Base-by-base conservation (phyloP, 2,888 invertebrate species). In the Tinea pellionella region DNA sequence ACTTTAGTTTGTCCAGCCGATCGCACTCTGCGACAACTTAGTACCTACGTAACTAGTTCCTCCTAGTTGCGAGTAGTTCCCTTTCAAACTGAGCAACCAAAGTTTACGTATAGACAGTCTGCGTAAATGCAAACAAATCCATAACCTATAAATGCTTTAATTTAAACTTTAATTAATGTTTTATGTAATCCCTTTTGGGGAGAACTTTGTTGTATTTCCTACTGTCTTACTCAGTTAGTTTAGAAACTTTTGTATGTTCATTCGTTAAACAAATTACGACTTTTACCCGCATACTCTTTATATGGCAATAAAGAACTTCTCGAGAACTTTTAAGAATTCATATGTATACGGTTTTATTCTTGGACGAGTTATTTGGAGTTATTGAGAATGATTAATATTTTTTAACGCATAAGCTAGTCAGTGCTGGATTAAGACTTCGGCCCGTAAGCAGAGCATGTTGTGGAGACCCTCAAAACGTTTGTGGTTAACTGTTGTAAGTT, bases 1-100 rank as follows among this genome's bases (percentile, higher is more conserved):
- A 47, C 47, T 47, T 47, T 15, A 47, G 47, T 47, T 47, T 47
- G 47, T 47, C 15, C 47, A 47, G 15, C n/a, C 47, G 47, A 47
- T 47, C 47, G 47, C 47, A 47, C 47, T 47, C 47, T 47, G 9
- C 47, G 15, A 47, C 47, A 12, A 37, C n/a, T 9, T 37, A 30
- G 6, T 4, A 30, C 4, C 6, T 30, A 7, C 9, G 6, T 6
- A 6, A 37, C 37, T 37, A 37, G 37, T 37, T 37, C 11, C 37
- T 37, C 37, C 37, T n/a, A 12, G n/a, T n/a, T n/a, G n/a, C n/a
- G n/a, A n/a, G n/a, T n/a, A n/a, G 37, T 12, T 37, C 24, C 24
- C 2, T 24, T 24, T 24, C 24, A 37, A 9, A 37, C n/a, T 24
- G 24, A 24, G 24, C 24, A 2, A 24, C 24, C 24, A 24, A 37